Evolutionary conservation across 1,140 invertebrate genomes (phyloP).

Genomic region (Cardiocondyla obscurior): DNA sequence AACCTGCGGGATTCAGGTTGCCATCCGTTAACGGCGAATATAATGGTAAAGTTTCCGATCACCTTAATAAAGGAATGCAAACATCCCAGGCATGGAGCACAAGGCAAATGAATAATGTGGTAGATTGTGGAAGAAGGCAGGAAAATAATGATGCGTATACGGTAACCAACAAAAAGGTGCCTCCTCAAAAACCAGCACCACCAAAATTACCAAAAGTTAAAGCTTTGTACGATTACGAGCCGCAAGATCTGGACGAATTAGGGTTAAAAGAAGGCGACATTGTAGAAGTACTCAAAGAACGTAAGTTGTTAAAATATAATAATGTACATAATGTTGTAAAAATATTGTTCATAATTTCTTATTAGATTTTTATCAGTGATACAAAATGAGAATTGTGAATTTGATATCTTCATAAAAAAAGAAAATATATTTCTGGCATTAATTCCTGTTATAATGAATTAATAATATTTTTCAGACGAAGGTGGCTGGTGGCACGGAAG

Average conservation of each 20-base stretch:
- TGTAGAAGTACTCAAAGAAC: slow-evolving; percentile 88
- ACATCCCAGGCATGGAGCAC: slow-evolving; percentile 57
- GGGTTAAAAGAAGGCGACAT: slow-evolving; percentile 87
- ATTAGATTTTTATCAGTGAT: neutral
- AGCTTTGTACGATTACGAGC: slow-evolving; percentile 88
- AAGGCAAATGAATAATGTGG: neutral
- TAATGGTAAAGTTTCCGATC: neutral
- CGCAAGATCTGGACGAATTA: slow-evolving; percentile 89
- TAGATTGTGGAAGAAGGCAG: neutral
- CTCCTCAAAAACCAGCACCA: slow-evolving; percentile 73
- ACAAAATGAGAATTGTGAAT: neutral
- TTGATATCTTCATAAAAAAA: neutral
- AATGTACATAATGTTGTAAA: neutral
- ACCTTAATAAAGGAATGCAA: slow-evolving; percentile 54
- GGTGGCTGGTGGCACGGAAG: slow-evolving; percentile 89
- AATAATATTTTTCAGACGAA: slow-evolving; percentile 84
- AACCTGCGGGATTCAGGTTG: slow-evolving; percentile 78
- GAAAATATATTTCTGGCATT: neutral
- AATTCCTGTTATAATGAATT: neutral
- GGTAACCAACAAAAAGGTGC: slow-evolving; percentile 23
- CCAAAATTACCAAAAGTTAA: slow-evolving; percentile 85
- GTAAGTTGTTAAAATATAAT: slow-evolving; percentile 78
- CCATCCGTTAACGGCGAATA: slow-evolving; percentile 59
- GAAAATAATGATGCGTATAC: neutral
- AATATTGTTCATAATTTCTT: neutral